Percentiles rank a stretch among this genome's conserved stretches.
These are phyloP conservation scores for Muricea muricata DNA, from an alignment of 92 coral and sea anemone genomes.

Conservation along the genomic window DNA sequence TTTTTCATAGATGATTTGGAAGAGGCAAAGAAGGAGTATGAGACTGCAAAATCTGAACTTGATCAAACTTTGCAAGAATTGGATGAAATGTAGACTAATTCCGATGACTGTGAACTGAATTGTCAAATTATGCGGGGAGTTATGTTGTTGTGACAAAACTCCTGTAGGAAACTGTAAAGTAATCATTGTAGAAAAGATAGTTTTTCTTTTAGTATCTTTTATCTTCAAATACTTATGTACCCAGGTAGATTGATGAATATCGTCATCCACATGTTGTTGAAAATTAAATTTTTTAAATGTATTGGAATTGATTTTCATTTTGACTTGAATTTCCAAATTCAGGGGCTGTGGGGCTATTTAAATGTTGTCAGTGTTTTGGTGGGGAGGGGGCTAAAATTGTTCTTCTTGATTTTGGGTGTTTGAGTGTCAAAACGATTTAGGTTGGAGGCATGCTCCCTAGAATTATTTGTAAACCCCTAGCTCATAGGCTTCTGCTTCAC, in stretches of 20 bases:
- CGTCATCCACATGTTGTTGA: constrained; percentile 6
- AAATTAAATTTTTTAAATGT: constrained; percentile 43
- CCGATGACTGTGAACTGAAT: constrained; percentile 7
- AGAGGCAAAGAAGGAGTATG: constrained; percentile 79
- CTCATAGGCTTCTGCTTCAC: too few species aligned
- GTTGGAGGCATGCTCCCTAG: too few species aligned
- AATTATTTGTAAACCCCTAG: too few species aligned
- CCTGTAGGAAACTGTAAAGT: constrained; percentile 33
- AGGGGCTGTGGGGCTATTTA: too few species aligned
- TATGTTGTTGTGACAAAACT: background rate
- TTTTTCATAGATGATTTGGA: constrained; percentile 42
- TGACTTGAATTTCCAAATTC: too few species aligned
- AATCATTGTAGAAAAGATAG: constrained; percentile 41
- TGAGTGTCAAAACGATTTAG: too few species aligned
- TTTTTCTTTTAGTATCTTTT: constrained; percentile 26
- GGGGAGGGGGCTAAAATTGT: too few species aligned
- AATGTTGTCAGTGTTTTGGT: too few species aligned
- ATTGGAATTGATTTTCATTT: too few species aligned
- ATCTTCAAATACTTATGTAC: constrained; percentile 32
- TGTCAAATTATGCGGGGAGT: constrained; percentile 1
- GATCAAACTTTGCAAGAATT: constrained; percentile 88
- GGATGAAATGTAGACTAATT: constrained; percentile 76
- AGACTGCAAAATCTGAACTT: constrained; percentile 81
- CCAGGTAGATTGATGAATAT: background rate
- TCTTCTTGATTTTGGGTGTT: too few species aligned